Conservation (phyloP, 2,888 invertebrate species). For the Protophormia terraenovae region DNA sequence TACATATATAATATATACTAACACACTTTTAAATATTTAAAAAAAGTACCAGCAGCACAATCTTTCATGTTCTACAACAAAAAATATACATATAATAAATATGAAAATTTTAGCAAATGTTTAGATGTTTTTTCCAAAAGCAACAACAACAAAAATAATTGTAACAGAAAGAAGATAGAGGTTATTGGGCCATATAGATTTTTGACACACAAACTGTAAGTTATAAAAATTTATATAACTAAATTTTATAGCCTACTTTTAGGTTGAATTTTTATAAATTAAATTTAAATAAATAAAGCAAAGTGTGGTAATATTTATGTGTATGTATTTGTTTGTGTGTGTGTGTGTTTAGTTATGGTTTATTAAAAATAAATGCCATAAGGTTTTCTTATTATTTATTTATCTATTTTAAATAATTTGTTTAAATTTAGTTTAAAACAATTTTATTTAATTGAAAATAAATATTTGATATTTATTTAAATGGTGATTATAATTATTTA, state of each 20-base stretch:
- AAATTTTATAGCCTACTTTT: slow-evolving; percentile 32
- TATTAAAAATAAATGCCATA: not conserved
- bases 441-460: not conserved
- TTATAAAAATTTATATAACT: not conserved
- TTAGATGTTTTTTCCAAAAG: not conserved
- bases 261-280: slow-evolving; percentile 34
- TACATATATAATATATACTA: too few species aligned
- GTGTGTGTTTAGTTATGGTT: not conserved
- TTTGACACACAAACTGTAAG: not conserved
- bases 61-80: not conserved
- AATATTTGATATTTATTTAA: not conserved
- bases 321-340: not conserved
- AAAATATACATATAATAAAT: not conserved
- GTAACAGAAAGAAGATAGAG: slow-evolving; percentile 15
- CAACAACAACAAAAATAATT: not conserved
- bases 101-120: not conserved
- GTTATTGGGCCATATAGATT: slow-evolving; percentile 38
- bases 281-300: not conserved
- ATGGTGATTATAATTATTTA: not conserved
- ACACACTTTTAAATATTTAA: too few species aligned
- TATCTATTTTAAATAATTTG: not conserved
- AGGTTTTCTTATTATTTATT: not conserved
- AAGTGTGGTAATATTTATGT: not conserved
- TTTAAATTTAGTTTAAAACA: not conserved
- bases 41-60: not conserved